phyloP scores from a whole-genome alignment of 2,888 invertebrate genomes.

The Aporophyla lueneburgensis region DNA sequence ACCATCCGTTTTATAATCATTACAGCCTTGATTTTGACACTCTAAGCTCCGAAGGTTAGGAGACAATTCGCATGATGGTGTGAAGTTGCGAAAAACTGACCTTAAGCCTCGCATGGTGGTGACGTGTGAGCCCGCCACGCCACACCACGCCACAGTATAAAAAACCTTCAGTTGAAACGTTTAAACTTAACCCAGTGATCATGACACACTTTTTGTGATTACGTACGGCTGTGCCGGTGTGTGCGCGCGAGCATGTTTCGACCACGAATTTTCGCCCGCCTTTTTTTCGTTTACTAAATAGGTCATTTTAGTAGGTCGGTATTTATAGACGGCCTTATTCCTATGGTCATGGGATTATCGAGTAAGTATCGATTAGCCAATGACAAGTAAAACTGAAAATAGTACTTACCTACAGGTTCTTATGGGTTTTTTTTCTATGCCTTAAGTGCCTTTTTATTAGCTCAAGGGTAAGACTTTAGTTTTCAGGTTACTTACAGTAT shows the following conservation, averaged over 20 bases:
- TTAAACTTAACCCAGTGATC: slow-evolving; percentile 91
- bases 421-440: neutral
- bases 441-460: slow-evolving; percentile 4
- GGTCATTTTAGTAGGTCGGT: slow-evolving; percentile 62
- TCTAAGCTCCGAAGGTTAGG: slow-evolving; percentile 34
- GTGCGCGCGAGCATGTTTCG: slow-evolving; percentile 74
- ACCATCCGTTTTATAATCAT: slow-evolving; percentile 14
- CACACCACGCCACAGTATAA: slow-evolving; percentile 48
- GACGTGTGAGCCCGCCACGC: slow-evolving; percentile 47
- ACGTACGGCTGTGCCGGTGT: slow-evolving; percentile 79
- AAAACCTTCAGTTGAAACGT: slow-evolving; percentile 75
- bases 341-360: slow-evolving; percentile 29
- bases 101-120: slow-evolving; percentile 61
- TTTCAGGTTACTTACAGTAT: slow-evolving; percentile 16
- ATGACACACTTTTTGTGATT: slow-evolving; percentile 90
- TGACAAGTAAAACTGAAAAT: slow-evolving; percentile 13
- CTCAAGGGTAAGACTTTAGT: slow-evolving; percentile 35
- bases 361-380: slow-evolving; percentile 21
- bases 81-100: slow-evolving; percentile 64
- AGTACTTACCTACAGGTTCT: neutral
- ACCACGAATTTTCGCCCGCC: slow-evolving; percentile 76
- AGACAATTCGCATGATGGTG: slow-evolving; percentile 59
- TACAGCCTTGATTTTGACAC: slow-evolving; percentile 65
- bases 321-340: slow-evolving; percentile 52
- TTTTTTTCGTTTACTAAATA: slow-evolving; percentile 72